Base-by-base conservation (phyloP, 2,888 invertebrate genomes). In the Callimorpha dominula region DNA sequence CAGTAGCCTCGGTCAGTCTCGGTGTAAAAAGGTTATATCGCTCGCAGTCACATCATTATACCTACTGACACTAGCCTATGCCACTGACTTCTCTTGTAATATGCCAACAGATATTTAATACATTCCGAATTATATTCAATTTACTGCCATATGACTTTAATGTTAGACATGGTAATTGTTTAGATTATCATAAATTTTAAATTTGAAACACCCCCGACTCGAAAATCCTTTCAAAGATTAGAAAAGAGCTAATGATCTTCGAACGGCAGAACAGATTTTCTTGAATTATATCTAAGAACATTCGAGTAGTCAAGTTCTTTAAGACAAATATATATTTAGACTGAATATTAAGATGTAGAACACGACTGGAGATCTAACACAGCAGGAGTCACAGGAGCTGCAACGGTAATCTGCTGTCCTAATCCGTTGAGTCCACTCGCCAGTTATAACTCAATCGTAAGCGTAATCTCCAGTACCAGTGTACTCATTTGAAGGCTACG, bases 1-100 rank as follows among this genome's bases (percentile, higher is more conserved):
- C 66, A 42, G 73, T 65, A 72, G 40, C 49, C 52, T 52, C 60
- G 57, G 14, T 40, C 63, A 72, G 40, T 49, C 52, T 52, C 60
- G 57, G 14, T 40, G 7, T 40, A 11, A 52, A 50, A 11, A 7
- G 46, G 17, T 66, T 11, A 66, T 40, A 52, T 66, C 50, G 15
- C 15, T 50, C 50, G 31, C 31, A 50, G 50, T 15, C 15, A 65
- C 50, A 40, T n/a, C 40, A n/a, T 66, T 66, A 66, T 54, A 54
- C n/a, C n/a, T 54, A 54, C n/a, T 31, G 31, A 31, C 31, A 52
- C 17, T n/a, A 54, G 3, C 54, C 17, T 54, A 54, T n/a, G 17
- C n/a, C n/a, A 9, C n/a, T 54, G 17, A 15, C 5, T 50, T 50
- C 0, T 50, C 50, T 14, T 50, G 2, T 50, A 14, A 50, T 15